A percentile compares a stretch with the other conserved stretches of the same genome.
These are phyloP conservation scores for Chrysocyon brachyurus DNA, from an alignment of 2,797 vertebrate genomes.

Conservation along the genomic window DNA sequence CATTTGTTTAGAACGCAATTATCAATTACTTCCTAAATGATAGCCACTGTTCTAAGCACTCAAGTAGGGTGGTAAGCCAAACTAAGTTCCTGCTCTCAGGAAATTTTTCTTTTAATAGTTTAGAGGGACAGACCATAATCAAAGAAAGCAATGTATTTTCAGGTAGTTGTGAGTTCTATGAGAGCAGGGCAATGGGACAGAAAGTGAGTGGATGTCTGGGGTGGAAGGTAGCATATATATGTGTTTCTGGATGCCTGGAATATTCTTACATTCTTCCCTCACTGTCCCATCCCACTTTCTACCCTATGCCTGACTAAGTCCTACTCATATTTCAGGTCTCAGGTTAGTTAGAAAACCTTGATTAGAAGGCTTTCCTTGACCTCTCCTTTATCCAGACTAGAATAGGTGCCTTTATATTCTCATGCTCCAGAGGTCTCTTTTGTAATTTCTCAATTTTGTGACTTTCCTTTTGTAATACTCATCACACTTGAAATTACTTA, in stretches of 20 bases:
- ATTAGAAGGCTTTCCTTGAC: background rate
- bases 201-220: background rate
- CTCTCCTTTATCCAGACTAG: background rate
- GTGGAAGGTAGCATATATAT: background rate
- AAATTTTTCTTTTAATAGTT: background rate
- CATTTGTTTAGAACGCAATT: background rate
- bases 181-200: background rate
- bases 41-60: background rate
- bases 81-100: background rate
- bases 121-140: background rate
- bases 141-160: background rate
- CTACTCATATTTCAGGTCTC: background rate
- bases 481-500: background rate
- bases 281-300: background rate
- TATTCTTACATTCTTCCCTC: background rate
- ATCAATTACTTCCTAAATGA: background rate
- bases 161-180: background rate
- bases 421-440: background rate
- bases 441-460: background rate
- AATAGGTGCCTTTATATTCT: background rate
- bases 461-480: background rate
- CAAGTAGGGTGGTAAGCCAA: background rate
- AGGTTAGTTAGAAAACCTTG: background rate
- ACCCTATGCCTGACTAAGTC: background rate
- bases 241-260: background rate